Percentiles rank a stretch among this genome's conserved stretches.
phyloP scores from a whole-genome alignment of 2,888 invertebrate genomes.

The Atrina japonica region DNA sequence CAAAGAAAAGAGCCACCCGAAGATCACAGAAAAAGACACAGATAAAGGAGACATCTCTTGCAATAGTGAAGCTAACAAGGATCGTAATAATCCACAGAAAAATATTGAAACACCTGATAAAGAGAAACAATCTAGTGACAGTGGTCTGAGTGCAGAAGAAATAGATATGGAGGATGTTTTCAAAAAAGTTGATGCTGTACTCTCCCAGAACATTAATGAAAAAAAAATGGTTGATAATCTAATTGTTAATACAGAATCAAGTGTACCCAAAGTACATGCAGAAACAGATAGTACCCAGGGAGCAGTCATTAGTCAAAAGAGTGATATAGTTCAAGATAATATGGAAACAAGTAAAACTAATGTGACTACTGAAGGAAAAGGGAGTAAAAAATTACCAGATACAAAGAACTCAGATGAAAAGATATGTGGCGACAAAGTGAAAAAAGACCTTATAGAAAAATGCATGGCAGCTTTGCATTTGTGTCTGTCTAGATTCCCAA shows the following conservation, averaged over 20 bases:
- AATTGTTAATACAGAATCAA: background rate
- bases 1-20: too few relatives aligned
- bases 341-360: background rate
- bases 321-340: too few relatives aligned
- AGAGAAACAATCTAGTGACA: background rate
- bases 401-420: constrained; percentile 33
- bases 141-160: background rate
- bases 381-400: background rate
- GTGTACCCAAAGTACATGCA: background rate
- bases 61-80: too few relatives aligned
- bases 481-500: constrained; percentile 91
- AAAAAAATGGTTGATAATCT: background rate
- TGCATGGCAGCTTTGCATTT: constrained; percentile 87
- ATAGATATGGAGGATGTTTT: constrained; percentile 5
- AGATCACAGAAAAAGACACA: too few relatives aligned
- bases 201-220: background rate
- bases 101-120: too few relatives aligned
- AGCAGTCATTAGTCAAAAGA: too few relatives aligned
- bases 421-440: constrained; percentile 36
- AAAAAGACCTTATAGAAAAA: constrained; percentile 83
- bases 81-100: too few relatives aligned
- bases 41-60: too few relatives aligned
- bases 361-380: background rate
- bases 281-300: too few relatives aligned
- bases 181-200: background rate